A percentile compares a stretch with the other conserved stretches of the same genome.
Conservation (phyloP, 2,797 vertebrate genomes). For the Harpagifer antarcticus region DNA sequence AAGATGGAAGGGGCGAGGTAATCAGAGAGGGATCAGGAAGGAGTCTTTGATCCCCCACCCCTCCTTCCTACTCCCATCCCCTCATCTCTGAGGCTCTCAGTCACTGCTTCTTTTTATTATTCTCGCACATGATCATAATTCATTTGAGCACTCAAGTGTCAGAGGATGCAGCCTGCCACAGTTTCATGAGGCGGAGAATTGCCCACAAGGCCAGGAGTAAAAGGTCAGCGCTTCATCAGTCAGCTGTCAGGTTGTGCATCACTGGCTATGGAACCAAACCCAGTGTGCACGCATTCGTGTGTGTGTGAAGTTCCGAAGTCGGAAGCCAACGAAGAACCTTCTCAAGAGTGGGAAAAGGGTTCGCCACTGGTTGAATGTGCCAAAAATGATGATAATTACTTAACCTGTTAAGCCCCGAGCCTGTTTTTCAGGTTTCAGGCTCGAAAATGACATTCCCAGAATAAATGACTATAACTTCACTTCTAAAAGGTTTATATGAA, state of each 20-base stretch:
- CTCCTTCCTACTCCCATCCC: slow-evolving; percentile 21
- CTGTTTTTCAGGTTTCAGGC: too few species aligned
- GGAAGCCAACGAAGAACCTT: slow-evolving; percentile 6
- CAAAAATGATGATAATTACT: slow-evolving; percentile 16
- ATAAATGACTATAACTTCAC: too few species aligned
- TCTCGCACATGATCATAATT: slow-evolving; percentile 60
- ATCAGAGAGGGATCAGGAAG: slow-evolving; percentile 19
- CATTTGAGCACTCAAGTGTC: slow-evolving; percentile 60
- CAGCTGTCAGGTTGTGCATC: slow-evolving; percentile 71
- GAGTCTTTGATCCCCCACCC: slow-evolving; percentile 38
- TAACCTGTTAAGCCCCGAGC: too few species aligned
- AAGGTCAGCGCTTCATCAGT: slow-evolving; percentile 79
- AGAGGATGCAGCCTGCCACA: slow-evolving; percentile 50
- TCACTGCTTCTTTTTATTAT: slow-evolving; percentile 44
- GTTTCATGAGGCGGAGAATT: slow-evolving; percentile 61
- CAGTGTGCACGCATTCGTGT: slow-evolving; percentile 8
- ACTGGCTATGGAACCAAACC: slow-evolving; percentile 38
- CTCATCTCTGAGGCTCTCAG: slow-evolving; percentile 20
- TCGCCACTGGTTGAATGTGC: slow-evolving; percentile 2
- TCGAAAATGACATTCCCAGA: too few species aligned
- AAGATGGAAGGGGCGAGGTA: slow-evolving; percentile 6
- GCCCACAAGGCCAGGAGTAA: slow-evolving; percentile 66
- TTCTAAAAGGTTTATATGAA: too few species aligned
- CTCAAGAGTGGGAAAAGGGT: slow-evolving; percentile 3
- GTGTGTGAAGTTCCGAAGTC: neutral